Conservation (phyloP, 1,140 invertebrate species). For the Dendrolimus punctatus region DNA sequence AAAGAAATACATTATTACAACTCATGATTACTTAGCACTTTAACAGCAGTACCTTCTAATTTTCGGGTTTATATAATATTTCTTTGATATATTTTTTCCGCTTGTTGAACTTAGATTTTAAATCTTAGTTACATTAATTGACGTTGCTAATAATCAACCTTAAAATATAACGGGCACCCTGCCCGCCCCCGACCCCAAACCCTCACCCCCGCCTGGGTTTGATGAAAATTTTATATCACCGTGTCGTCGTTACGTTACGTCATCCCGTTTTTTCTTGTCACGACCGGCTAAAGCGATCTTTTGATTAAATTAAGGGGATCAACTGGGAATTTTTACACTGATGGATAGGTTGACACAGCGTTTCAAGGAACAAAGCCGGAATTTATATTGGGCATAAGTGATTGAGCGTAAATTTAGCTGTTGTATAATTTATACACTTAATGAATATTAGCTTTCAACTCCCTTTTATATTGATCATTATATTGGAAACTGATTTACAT, state of each 20-base stretch:
- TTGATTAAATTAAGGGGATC: constrained; percentile 70
- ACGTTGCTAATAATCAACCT: too few relatives aligned
- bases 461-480: constrained; percentile 15
- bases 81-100: too few relatives aligned
- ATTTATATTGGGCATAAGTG: constrained; percentile 63
- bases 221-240: constrained; percentile 67
- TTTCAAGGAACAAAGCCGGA: constrained; percentile 47
- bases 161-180: constrained; percentile 15
- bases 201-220: constrained; percentile 23
- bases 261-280: constrained; percentile 60
- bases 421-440: constrained; percentile 51
- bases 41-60: too few relatives aligned
- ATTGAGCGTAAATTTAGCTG: constrained; percentile 45
- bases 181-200: constrained; percentile 16
- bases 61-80: too few relatives aligned
- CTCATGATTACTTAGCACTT: too few relatives aligned
- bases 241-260: constrained; percentile 46
- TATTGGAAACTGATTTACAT: not conserved
- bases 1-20: too few relatives aligned
- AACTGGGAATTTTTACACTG: constrained; percentile 66
- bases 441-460: constrained; percentile 34
- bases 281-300: constrained; percentile 63
- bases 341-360: constrained; percentile 64
- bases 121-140: too few relatives aligned
- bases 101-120: too few relatives aligned